Conservation (phyloP, 2,888 invertebrate genomes). For the Eupsilia transversa region DNA sequence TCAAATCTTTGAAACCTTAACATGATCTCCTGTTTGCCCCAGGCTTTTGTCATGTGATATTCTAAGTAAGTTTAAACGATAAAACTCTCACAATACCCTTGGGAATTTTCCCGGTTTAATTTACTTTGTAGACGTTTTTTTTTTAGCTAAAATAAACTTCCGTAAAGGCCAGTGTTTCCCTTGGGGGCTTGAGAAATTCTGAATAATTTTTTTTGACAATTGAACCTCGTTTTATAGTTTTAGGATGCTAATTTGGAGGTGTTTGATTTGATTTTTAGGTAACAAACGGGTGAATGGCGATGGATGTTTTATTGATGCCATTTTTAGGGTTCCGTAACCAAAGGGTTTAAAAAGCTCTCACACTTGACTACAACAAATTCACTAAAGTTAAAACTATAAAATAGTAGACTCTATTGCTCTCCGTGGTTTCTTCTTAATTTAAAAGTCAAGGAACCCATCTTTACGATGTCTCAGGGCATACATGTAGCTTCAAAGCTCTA, state of each 20-base stretch:
- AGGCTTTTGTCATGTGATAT: slow-evolving; percentile 1
- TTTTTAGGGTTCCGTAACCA: no score
- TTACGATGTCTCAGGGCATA: slow-evolving; percentile 15
- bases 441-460: slow-evolving; percentile 31
- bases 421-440: slow-evolving; percentile 11
- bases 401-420: slow-evolving; percentile 4
- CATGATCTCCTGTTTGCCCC: background rate
- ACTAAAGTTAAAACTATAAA: slow-evolving; percentile 7
- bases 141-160: slow-evolving; percentile 11
- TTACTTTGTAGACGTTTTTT: slow-evolving; percentile 16
- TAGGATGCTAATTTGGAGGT: slow-evolving; percentile 14
- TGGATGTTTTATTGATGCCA: no score
- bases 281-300: no score
- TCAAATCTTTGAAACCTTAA: background rate
- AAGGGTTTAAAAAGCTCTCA: no score
- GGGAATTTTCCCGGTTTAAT: slow-evolving; percentile 13
- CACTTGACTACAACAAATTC: background rate
- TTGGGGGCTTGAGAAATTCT: background rate
- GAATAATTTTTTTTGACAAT: slow-evolving; percentile 12
- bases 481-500: background rate
- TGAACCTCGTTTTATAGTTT: background rate
- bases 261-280: slow-evolving; percentile 2
- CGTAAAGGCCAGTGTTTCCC: background rate
- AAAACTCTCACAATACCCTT: slow-evolving; percentile 1
- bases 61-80: background rate